Base-by-base conservation (phyloP, 2,113 vertebrate species). In the Gambusia holbrooki region DNA sequence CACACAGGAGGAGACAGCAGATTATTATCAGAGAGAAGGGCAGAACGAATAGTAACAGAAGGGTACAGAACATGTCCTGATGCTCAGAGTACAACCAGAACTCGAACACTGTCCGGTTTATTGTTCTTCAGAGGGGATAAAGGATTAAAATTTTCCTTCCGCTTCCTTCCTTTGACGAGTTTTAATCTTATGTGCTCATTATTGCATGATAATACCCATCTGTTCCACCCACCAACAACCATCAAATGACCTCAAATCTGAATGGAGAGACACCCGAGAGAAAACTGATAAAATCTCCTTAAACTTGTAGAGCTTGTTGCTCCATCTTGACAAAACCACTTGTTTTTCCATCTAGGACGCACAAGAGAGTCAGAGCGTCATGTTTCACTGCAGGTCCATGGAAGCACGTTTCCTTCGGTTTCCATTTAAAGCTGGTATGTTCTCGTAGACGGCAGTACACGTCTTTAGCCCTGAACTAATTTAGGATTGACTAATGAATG, bases 11-110 rank as follows among this genome's bases (percentile, higher is more conserved):
- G 5, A 60, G 0, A 48, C 14, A 73, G 63, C 28, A 71, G 71
- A 77, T 86, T 45, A 80, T 77, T 63, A 68, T 81, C 54, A 48
- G 22, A 60, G 17, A 61, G 6, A 32, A 37, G 73, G 63, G 85
- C 35, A 58, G 69, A 54, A 37, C 51, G 66, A 64, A 76, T 25
- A 63, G 32, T 32, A 74, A 69, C 65, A 84, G 42, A 76, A 27
- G 12, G 61, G 71, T 40, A 75, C 68, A 71, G 66, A 73, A 66
- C 61, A n/a, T 42, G 27, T 74, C 63, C 73, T 66, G 76, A 69
- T 54, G 33, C 54, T 65, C 4, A 13, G 27, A 65, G 78, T 4
- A 74, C 45, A 54, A 68, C 30, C 77, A 40, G 42, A 35, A 54
- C 25, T 5, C 3, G 54, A 19, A 54, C 13, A 9, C 12, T 13